Conservation (phyloP, 2,113 vertebrate species). For the Falco punctatus region DNA sequence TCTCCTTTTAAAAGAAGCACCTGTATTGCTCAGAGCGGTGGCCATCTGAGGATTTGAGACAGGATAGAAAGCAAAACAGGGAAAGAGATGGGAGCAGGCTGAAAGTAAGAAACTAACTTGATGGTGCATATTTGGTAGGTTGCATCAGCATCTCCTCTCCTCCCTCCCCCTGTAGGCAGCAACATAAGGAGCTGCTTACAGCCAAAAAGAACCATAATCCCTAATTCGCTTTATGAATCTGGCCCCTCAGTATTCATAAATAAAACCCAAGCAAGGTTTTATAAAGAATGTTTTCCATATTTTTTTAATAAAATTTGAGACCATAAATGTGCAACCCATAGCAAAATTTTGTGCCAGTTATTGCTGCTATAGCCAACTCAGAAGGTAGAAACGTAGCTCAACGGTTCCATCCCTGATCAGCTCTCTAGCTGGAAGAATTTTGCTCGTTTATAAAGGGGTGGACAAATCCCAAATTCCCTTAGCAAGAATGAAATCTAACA, state of each 20-base stretch:
- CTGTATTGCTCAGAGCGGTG: not conserved
- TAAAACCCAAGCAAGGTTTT: not conserved
- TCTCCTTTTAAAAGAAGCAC: not conserved
- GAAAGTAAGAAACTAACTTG: not conserved
- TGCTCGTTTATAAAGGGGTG: not conserved
- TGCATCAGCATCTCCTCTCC: not conserved
- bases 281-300: not conserved
- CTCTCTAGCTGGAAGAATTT: not conserved
- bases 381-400: not conserved
- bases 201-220: not conserved
- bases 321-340: not conserved
- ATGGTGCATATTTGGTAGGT: not conserved
- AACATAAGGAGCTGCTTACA: not conserved
- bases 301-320: not conserved
- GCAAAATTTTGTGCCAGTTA: not conserved
- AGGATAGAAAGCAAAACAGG: not conserved
- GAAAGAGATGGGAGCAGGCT: not conserved
- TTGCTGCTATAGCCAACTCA: not conserved
- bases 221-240: not conserved
- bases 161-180: not conserved
- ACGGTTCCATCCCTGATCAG: accelerated
- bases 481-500: not conserved
- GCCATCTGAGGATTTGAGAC: not conserved
- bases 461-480: not conserved
- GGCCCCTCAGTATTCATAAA: not conserved